Percentiles rank a stretch among this genome's conserved stretches.
Conservation (phyloP, 2,113 vertebrate genomes). For the Peromyscus polionotus region DNA sequence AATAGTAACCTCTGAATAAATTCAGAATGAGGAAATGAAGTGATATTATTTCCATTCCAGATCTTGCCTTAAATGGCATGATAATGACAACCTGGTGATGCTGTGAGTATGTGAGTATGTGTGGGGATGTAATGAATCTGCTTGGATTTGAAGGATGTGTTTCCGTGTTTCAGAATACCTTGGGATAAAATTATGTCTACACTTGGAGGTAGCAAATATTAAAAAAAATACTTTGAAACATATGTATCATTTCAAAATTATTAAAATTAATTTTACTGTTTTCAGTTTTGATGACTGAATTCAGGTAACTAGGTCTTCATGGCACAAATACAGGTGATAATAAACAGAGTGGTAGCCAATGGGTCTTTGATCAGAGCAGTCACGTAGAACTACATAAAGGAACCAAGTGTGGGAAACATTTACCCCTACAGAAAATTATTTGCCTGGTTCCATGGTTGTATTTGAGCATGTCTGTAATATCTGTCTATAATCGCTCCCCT, state of each 20-base stretch:
- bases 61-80: constrained; percentile 42
- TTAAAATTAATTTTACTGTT: background rate
- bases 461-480: background rate
- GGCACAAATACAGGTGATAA: background rate
- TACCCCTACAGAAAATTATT: background rate
- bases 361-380: background rate
- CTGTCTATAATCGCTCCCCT: background rate
- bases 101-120: accelerated
- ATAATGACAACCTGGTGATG: background rate
- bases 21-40: constrained; percentile 62
- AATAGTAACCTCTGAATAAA: constrained; percentile 69
- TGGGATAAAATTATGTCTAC: background rate
- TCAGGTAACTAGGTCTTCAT: background rate
- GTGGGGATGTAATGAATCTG: background rate
- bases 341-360: background rate
- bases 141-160: background rate
- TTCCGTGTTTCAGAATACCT: background rate
- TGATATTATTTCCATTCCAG: constrained; percentile 68
- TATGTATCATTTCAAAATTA: background rate
- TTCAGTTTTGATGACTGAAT: background rate
- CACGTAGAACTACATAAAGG: background rate
- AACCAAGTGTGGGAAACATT: background rate
- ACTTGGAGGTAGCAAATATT: accelerated
- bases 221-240: background rate
- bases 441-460: background rate